Percentiles rank a stretch among this genome's conserved stretches.
Conservation (phyloP, 2,113 vertebrate genomes). For the Leptocoma aspasia region DNA sequence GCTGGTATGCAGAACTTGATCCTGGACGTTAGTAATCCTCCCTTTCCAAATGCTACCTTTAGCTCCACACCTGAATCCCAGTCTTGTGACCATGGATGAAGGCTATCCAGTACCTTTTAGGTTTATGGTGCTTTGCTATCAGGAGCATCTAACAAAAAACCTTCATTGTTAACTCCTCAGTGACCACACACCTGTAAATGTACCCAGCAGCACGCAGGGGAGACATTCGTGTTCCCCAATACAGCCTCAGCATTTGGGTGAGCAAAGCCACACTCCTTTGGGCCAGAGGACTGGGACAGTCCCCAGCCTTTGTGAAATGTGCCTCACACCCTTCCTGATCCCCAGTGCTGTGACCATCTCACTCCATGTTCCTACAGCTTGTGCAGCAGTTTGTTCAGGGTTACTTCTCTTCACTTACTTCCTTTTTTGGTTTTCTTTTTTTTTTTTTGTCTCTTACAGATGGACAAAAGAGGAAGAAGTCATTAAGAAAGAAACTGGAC, state of each 20-base stretch:
- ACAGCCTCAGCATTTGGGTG: neutral
- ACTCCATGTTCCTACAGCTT: neutral
- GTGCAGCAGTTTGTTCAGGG: neutral
- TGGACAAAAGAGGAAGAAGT: slow-evolving; percentile 94
- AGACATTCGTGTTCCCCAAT: neutral
- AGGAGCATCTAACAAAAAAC: neutral
- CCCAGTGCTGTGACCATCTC: neutral
- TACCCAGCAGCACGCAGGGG: neutral
- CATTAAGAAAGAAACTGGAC: slow-evolving; percentile 93
- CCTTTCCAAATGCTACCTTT: neutral
- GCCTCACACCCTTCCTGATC: neutral
- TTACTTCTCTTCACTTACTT: neutral
- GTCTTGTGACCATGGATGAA: neutral
- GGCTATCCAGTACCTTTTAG: neutral
- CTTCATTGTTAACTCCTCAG: neutral
- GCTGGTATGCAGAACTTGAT: neutral
- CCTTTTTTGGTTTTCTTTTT: neutral
- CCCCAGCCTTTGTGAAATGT: neutral
- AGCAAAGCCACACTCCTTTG: neutral
- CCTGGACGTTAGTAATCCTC: neutral
- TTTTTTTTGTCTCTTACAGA: slow-evolving; percentile 76
- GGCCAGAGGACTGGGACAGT: neutral
- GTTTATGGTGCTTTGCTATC: neutral
- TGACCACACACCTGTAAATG: fast-evolving
- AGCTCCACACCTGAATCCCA: neutral